Percentiles rank a stretch among this genome's conserved stretches.
phyloP scores from a whole-genome alignment of 2,113 vertebrate species.

The Ictidomys tridecemlineatus region DNA sequence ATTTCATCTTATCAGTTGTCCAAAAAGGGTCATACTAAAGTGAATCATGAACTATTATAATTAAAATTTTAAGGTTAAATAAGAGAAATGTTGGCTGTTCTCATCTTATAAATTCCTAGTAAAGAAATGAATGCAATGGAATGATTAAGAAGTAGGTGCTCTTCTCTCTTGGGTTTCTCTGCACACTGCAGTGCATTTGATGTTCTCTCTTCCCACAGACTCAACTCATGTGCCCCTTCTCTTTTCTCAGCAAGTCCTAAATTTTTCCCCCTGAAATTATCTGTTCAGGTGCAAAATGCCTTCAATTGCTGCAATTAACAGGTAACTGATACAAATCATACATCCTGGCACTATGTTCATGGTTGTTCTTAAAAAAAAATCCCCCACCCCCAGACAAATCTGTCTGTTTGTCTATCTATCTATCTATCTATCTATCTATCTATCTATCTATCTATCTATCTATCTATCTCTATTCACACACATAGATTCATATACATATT shows the following conservation, averaged over 20 bases:
- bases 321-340: not conserved
- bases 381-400: not conserved
- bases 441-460: too few species aligned
- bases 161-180: not conserved
- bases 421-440: too few species aligned
- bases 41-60: not conserved
- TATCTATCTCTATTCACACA: too few species aligned
- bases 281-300: not conserved
- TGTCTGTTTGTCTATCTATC: too few species aligned
- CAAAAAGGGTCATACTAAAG: not conserved
- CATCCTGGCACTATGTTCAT: not conserved
- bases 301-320: not conserved
- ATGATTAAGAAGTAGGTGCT: too few species aligned
- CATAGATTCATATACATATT: not conserved
- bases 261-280: not conserved
- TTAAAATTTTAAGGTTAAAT: not conserved
- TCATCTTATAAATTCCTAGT: not conserved
- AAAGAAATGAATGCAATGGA: not conserved
- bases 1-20: slow-evolving; percentile 27
- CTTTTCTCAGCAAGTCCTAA: not conserved
- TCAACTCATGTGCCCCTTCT: not conserved
- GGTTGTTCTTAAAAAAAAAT: not conserved
- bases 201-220: not conserved
- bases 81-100: not conserved
- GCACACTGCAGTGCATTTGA: not conserved